These are phyloP conservation scores for Vireo altiloquus DNA, from an alignment of 2,113 vertebrate genomes.

Conservation along the genomic window DNA sequence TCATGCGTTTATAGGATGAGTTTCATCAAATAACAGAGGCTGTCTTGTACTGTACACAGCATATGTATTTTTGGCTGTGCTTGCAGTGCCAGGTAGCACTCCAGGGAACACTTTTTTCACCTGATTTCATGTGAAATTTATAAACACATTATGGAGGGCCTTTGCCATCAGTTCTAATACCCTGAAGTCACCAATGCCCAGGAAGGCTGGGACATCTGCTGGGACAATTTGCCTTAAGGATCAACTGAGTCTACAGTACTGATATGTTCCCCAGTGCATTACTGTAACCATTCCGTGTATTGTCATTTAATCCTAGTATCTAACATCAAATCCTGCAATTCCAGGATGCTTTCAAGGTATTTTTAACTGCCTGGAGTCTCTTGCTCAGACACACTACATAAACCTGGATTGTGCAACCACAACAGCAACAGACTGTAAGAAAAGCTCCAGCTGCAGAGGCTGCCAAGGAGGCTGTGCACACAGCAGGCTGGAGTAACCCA, in stretches of 20 bases:
- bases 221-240: not conserved
- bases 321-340: not conserved
- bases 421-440: not conserved
- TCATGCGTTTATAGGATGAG: not conserved
- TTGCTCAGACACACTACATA: not conserved
- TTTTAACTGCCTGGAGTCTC: not conserved
- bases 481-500: not conserved
- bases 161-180: not conserved
- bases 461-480: conserved; percentile 23
- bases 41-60: not conserved
- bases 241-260: not conserved
- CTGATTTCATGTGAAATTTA: not conserved
- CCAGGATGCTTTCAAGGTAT: not conserved
- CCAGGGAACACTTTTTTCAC: not conserved
- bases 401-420: not conserved
- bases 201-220: not conserved
- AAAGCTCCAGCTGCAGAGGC: conserved; percentile 11
- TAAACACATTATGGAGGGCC: not conserved
- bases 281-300: not conserved
- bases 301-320: not conserved
- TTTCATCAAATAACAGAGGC: not conserved
- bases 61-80: not conserved
- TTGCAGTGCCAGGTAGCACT: not conserved
- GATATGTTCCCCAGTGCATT: not conserved
- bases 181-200: not conserved